Evolutionary conservation across 2,888 invertebrate genomes (phyloP).

Genomic region (Sarcophaga rosellei): DNA sequence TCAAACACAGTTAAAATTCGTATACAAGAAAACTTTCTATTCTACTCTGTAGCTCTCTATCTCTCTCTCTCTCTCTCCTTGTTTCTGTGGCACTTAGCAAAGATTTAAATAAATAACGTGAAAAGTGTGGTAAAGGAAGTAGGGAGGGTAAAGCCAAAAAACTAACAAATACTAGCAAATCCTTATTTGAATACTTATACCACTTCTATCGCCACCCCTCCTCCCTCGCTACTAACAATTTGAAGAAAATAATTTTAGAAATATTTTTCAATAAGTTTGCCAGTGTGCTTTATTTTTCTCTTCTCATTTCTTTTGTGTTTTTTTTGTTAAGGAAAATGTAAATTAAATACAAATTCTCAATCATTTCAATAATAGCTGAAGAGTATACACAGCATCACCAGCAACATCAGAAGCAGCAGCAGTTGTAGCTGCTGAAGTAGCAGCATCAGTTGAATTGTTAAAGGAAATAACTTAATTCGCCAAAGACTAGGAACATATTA

Average conservation of each 20-base stretch:
- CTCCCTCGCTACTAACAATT: too few relatives aligned
- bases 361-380: constrained; percentile 28
- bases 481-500: not conserved
- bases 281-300: not conserved
- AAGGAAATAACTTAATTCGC: not conserved
- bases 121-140: constrained; percentile 11
- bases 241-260: constrained; percentile 17
- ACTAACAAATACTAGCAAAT: constrained; percentile 31
- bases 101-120: constrained; percentile 20
- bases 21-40: too few relatives aligned
- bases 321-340: constrained; percentile 2
- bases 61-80: not conserved
- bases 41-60: too few relatives aligned
- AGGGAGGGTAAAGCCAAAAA: not conserved
- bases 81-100: not conserved
- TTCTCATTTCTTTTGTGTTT: too few relatives aligned
- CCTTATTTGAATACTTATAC: constrained; percentile 22
- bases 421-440: not conserved
- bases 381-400: not conserved
- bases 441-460: not conserved
- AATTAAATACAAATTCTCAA: constrained; percentile 45
- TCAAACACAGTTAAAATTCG: too few relatives aligned
- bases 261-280: constrained; percentile 44
- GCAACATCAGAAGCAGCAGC: not conserved
- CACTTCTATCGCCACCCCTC: too few relatives aligned